These are phyloP conservation scores for Nestor notabilis DNA, from an alignment of 2,113 vertebrate species.

Conservation along the genomic window DNA sequence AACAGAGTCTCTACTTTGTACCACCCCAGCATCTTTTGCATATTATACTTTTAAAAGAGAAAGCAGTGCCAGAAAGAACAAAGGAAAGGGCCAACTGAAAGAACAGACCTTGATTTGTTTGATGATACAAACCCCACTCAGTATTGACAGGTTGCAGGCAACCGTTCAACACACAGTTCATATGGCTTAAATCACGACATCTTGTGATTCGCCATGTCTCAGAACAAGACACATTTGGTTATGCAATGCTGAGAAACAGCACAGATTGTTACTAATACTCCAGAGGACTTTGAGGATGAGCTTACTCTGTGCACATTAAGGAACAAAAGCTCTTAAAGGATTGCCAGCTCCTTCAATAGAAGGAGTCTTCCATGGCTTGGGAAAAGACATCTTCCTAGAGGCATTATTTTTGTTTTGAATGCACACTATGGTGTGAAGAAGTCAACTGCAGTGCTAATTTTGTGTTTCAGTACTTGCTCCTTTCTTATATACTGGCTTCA, in stretches of 20 bases:
- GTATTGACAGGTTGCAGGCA: not conserved
- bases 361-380: not conserved
- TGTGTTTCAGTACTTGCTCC: not conserved
- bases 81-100: not conserved
- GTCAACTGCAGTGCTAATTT: not conserved
- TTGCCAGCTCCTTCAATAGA: not conserved
- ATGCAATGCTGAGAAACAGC: not conserved
- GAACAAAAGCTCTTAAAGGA: not conserved
- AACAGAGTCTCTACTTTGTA: not conserved
- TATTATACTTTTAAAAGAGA: not conserved
- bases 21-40: not conserved
- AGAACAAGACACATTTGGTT: not conserved
- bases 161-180: not conserved
- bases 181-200: not conserved
- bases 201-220: not conserved
- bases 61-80: not conserved
- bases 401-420: fast-evolving
- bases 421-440: not conserved
- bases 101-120: not conserved
- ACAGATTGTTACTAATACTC: not conserved
- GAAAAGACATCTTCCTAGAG: not conserved
- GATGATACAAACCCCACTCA: not conserved
- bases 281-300: not conserved
- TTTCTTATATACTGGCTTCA: not conserved
- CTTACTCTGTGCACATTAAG: not conserved